phyloP scores from a whole-genome alignment of 2,797 vertebrate genomes.

The Urophycis tenuis region DNA sequence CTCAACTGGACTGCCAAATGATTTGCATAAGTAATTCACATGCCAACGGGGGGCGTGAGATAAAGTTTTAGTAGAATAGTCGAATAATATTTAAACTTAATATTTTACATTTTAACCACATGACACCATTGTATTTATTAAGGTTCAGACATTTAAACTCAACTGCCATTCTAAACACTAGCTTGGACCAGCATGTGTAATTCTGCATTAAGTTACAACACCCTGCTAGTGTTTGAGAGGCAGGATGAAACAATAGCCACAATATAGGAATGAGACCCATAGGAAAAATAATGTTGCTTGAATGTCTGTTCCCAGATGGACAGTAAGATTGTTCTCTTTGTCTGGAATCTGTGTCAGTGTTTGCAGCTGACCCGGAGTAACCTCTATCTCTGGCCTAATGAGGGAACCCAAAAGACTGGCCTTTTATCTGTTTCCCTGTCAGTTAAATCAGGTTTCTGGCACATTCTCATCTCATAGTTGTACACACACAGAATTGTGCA shows the following conservation, averaged over 20 bases:
- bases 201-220: too few species aligned
- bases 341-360: conserved; percentile 52
- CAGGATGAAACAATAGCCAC: too few species aligned
- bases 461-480: too few species aligned
- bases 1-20: neutral
- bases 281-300: neutral
- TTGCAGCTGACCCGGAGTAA: conserved; percentile 47
- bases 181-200: too few species aligned
- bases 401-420: conserved; percentile 20
- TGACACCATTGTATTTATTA: neutral
- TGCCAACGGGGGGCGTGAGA: neutral
- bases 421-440: neutral
- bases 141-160: neutral
- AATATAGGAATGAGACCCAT: too few species aligned
- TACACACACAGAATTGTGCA: neutral
- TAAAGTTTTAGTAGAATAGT: neutral
- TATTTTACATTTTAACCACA: neutral
- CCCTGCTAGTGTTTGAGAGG: too few species aligned
- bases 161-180: too few species aligned
- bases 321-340: conserved; percentile 31
- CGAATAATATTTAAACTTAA: neutral
- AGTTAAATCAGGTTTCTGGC: conserved; percentile 7
- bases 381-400: conserved; percentile 31
- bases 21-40: neutral
- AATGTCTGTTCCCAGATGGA: conserved; percentile 1